phyloP scores from a whole-genome alignment of 2,888 invertebrate species.

The Brachypalpus laphriformis region DNA sequence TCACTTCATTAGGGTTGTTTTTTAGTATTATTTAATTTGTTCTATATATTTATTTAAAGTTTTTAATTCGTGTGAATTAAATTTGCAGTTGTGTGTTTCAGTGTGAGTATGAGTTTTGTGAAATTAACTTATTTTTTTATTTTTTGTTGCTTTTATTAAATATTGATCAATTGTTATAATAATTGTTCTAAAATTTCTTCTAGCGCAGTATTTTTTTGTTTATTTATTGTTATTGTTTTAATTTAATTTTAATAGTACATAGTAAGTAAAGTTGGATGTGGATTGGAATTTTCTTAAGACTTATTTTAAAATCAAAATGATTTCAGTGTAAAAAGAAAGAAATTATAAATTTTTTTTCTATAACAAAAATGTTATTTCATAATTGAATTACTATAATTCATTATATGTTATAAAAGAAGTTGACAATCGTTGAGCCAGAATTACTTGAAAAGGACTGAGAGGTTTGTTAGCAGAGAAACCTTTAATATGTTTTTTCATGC shows the following conservation, averaged over 20 bases:
- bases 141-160: conserved; percentile 55
- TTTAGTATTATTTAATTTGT: conserved; percentile 59
- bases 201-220: conserved; percentile 45
- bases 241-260: conserved; percentile 59
- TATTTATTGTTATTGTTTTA: conserved; percentile 48
- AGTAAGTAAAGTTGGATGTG: conserved; percentile 62
- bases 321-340: background rate
- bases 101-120: conserved; percentile 55
- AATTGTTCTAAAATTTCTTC: conserved; percentile 72
- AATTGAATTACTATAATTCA: conserved; percentile 62
- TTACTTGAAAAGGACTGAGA: background rate
- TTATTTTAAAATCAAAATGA: conserved; percentile 7
- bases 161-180: conserved; percentile 61
- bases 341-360: conserved; percentile 21
- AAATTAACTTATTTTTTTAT: conserved; percentile 65
- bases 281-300: conserved; percentile 54
- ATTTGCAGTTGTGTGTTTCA: conserved; percentile 66
- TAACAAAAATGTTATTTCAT: conserved; percentile 19
- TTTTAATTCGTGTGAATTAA: conserved; percentile 54
- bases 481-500: background rate
- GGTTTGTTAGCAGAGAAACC: background rate
- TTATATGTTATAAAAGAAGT: conserved; percentile 6
- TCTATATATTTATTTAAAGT: conserved; percentile 63
- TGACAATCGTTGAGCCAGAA: conserved; percentile 26
- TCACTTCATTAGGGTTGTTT: conserved; percentile 67